phyloP scores from a whole-genome alignment of 2,888 invertebrate species.

The Rhagium mordax region DNA sequence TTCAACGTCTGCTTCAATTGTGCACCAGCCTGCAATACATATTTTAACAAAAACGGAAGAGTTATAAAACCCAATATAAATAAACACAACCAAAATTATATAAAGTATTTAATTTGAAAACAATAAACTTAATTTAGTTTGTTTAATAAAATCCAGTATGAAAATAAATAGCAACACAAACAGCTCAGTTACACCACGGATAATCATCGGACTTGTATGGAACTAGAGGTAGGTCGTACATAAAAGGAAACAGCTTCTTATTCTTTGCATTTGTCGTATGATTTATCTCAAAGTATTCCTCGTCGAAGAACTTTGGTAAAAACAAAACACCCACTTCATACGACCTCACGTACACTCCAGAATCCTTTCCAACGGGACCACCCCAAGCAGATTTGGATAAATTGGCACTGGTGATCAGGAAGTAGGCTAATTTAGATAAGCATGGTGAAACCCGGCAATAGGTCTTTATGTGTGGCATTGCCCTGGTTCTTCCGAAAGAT shows the following conservation, averaged over 20 bases:
- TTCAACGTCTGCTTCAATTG: no score
- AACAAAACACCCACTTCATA: conserved; percentile 95
- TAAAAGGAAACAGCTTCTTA: conserved; percentile 75
- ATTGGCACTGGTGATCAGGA: conserved; percentile 93
- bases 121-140: neutral
- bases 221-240: conserved; percentile 87
- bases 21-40: no score
- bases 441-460: conserved; percentile 86
- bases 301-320: conserved; percentile 86
- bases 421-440: conserved; percentile 81
- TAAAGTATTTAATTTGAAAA: neutral
- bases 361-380: conserved; percentile 72
- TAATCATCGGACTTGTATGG: conserved; percentile 80
- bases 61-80: no score
- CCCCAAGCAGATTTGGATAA: conserved; percentile 99
- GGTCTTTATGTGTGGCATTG: conserved; percentile 97
- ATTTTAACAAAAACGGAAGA: no score
- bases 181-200: conserved; percentile 72
- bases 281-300: conserved; percentile 69
- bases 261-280: conserved; percentile 56
- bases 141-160: neutral
- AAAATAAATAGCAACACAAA: neutral
- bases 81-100: no score
- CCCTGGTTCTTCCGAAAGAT: conserved; percentile 78
- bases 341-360: conserved; percentile 78